Evolutionary conservation across 2,888 invertebrate genomes (phyloP).

Genomic region (Oligia strigilis): DNA sequence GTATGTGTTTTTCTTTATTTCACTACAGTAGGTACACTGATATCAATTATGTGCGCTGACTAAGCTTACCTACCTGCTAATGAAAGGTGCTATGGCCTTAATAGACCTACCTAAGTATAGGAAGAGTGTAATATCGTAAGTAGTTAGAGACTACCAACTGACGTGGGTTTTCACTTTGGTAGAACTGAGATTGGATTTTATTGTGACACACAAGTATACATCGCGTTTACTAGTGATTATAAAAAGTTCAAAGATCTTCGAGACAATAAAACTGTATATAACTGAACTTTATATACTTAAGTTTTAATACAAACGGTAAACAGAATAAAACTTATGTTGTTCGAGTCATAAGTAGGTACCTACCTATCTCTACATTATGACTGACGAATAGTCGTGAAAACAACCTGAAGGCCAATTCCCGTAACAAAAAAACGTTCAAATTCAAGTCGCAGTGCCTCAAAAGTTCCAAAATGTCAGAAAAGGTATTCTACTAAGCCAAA

Average conservation of each 20-base stretch:
- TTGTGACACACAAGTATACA: neutral
- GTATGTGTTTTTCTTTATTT: too few species aligned
- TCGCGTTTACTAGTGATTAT: neutral
- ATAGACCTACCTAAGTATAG: conserved; percentile 29
- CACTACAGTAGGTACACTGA: neutral
- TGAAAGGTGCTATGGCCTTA: conserved; percentile 45
- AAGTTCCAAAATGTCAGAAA: too few species aligned
- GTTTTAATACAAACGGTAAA: neutral
- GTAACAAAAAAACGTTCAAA: too few species aligned
- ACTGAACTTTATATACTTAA: neutral
- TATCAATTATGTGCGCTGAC: conserved; percentile 17
- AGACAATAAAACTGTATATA: neutral
- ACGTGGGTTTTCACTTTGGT: conserved; percentile 30
- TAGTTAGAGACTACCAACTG: conserved; percentile 16
- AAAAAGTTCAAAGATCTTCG: neutral
- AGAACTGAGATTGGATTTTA: conserved; percentile 14
- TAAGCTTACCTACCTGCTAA: conserved; percentile 21
- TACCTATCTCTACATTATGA: too few species aligned
- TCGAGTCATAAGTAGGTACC: too few species aligned
- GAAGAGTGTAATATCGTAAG: conserved; percentile 42
- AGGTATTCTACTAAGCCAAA: too few species aligned
- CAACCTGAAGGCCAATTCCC: too few species aligned
- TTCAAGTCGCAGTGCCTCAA: too few species aligned
- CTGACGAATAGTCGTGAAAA: neutral
- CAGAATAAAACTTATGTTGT: neutral